Evolutionary conservation across 2,797 vertebrate genomes (phyloP), one percentile per base, ranked within the genome.

Genomic region (Bryconaethiops microstoma): DNA sequence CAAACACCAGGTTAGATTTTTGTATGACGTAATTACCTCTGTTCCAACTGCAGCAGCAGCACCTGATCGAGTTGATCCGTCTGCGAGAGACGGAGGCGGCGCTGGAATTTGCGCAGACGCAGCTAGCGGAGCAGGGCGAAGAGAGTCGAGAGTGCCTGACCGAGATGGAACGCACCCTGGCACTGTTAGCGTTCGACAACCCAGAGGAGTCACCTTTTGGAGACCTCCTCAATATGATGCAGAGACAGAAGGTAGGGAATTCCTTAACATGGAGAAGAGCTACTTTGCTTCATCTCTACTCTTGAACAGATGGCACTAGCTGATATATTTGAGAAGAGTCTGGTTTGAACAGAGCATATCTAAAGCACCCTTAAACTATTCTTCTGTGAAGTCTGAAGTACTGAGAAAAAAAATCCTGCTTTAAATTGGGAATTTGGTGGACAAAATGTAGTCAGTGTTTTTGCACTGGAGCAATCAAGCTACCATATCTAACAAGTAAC

Each of bases 181-280:
- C 98, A 12, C 90, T 99, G 88, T 91, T 99, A 84, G 98, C 98
- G 13, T 99, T 99, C 2, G 97, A 99, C 89, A 99, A 97, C 90
- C 98, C 98, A 0, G 98, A 99, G 80, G 97, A 99, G 72, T 99
- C 97, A 0, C 98, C 98, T 3, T 99, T 99, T 60, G 98, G 98
- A 84, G 98, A 99, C 90, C 92, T 99, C 81, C 97, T 99, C 7
- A 97, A 99, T 88, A 98, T 96, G 96, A 97, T 99, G 97, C 98
- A 99, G 89, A 93, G 98, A 85, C 98, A 99, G 93, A 99, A 99
- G 96, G 97, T 97, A 91, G 45, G 29, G 5, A 75, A 1, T 59
- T 64, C 17, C 25, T 13, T 60, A 21, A 16, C 13, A 40, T 19
- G 39, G 9, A 63, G 21, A 4, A n/a, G 55, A 13, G 17, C n/a